These are phyloP conservation scores for Andinoacara biseriatus DNA, from an alignment of 2,113 vertebrate species.

Conservation along the genomic window DNA sequence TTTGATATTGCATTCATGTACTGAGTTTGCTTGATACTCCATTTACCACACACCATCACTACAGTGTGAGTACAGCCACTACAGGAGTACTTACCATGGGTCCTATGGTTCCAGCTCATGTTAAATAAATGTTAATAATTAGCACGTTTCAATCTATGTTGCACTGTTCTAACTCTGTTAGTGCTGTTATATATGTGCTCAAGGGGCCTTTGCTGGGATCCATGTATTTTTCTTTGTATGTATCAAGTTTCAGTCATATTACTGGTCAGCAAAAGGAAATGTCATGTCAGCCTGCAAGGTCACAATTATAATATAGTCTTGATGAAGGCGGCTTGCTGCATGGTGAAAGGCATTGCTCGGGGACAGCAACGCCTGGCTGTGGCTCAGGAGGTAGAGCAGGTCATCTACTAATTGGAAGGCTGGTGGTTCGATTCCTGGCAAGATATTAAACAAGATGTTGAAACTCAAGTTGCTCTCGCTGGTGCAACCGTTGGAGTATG, in stretches of 20 bases:
- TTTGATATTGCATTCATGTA: not conserved
- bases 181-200: conserved; percentile 60
- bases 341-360: not conserved
- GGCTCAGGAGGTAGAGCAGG: no score
- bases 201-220: conserved; percentile 30
- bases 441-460: no score
- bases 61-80: not conserved
- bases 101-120: not conserved
- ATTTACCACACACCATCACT: not conserved
- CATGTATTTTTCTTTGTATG: conserved; percentile 46
- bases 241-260: conserved; percentile 55
- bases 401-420: no score
- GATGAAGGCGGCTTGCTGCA: conserved; percentile 2
- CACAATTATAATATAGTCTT: conserved; percentile 29
- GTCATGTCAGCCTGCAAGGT: conserved; percentile 55
- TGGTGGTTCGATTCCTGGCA: no score
- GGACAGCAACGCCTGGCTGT: not conserved
- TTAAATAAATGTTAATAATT: conserved; percentile 6
- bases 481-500: no score
- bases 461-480: no score
- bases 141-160: not conserved
- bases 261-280: conserved; percentile 67
- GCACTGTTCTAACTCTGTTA: conserved; percentile 10
- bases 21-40: not conserved
- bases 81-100: fast-evolving